Base-by-base conservation (phyloP, 1,140 invertebrate genomes). In the Drosophila burlai region DNA sequence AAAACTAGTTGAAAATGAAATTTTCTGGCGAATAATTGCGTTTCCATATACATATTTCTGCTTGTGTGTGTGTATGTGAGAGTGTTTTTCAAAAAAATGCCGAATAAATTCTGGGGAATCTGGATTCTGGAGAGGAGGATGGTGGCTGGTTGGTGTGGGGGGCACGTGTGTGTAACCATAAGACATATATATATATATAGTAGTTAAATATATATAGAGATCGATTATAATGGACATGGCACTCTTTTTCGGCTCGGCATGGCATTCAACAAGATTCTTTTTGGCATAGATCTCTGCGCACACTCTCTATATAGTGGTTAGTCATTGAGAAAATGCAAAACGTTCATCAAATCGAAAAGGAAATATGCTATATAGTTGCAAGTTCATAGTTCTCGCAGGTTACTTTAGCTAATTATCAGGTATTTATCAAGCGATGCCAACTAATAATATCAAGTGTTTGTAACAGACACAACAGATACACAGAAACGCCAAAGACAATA, bases 151-250 rank as follows among this genome's bases (percentile, higher is more conserved):
- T 61, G 61, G 61, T 64, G 73, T 68, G 77, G 84, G 77, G 84
- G 78, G 69, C 78, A 81, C 77, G 86, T 91, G 91, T 92, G 91
- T 92, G 81, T 90, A 92, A 92, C 91, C 91, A 92, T 92, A 92
- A 92, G 91, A 92, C 91, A 92, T 92, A 81, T 83, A 74, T 68
- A 80, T 63, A 85, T 71, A 76, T 69, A 80, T 63, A 74, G 34
- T 73, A 78, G 60, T 62, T 71, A 69, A 58, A 78, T 77, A 77
- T 64, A 86, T 72, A 78, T 72, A 71, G 76, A 69, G 72, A 63
- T 82, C 71, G 64, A 81, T 69, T 75, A 79, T 61, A 76, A 78
- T 72, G 58, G 54, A 76, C 47, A 71, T 64, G 61, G 52, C 74
- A 49, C 60, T 52, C 40, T 52, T 64, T 52, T 64, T 71, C 46